Conservation (phyloP, 2,113 vertebrate species). For the Xiphias gladius region DNA sequence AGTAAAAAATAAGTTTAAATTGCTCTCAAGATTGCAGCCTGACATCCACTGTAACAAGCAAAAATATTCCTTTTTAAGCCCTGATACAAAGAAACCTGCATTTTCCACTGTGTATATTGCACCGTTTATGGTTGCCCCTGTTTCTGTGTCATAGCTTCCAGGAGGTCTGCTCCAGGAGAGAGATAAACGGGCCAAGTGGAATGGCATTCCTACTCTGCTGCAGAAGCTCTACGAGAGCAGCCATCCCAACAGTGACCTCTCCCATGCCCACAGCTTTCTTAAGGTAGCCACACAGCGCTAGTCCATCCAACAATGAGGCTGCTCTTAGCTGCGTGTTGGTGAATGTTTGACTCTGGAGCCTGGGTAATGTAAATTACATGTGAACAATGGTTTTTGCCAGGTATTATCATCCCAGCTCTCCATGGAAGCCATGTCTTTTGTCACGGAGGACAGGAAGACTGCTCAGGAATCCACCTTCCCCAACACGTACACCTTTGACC, state of each 20-base stretch:
- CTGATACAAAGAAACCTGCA: neutral
- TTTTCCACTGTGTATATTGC: neutral
- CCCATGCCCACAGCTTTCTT: conserved; percentile 92
- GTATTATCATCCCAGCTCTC: conserved; percentile 96
- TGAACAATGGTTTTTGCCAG: conserved; percentile 73
- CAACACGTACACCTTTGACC: conserved; percentile 97
- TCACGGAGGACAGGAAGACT: conserved; percentile 95
- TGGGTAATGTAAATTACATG: neutral
- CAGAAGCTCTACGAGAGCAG: conserved; percentile 93
- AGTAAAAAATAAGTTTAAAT: neutral
- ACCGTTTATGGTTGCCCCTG: conserved; percentile 6
- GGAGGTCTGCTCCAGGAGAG: conserved; percentile 92
- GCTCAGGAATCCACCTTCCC: conserved; percentile 95
- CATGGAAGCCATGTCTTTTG: conserved; percentile 98
- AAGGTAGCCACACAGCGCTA: conserved; percentile 86
- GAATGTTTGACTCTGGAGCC: neutral
- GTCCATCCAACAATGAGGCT: neutral
- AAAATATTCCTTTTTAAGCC: neutral
- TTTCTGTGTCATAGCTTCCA: conserved; percentile 86
- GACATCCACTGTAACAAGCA: neutral
- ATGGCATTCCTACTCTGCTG: conserved; percentile 93
- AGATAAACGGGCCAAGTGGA: conserved; percentile 95
- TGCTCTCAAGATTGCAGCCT: neutral
- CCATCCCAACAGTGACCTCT: conserved; percentile 95
- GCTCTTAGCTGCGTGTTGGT: neutral